phyloP scores from a whole-genome alignment of 2,888 invertebrate species.

The Synanthedon andrenaeformis region DNA sequence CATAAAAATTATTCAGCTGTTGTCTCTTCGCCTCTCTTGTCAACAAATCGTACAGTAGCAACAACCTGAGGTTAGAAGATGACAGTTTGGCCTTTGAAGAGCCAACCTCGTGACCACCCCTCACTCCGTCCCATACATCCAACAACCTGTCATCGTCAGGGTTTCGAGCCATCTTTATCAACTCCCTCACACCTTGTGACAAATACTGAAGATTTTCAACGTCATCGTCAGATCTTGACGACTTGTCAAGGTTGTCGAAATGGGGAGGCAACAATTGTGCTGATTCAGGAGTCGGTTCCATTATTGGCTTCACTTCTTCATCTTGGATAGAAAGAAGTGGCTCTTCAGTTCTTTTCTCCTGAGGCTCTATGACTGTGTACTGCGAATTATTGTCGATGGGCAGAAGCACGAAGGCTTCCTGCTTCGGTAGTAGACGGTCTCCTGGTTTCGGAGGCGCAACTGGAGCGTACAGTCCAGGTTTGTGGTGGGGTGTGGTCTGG shows the following conservation, averaged over 20 bases:
- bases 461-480: slow-evolving; percentile 69
- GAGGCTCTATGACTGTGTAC: slow-evolving; percentile 49
- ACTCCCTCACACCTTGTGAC: slow-evolving; percentile 46
- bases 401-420: slow-evolving; percentile 33
- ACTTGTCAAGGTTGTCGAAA: slow-evolving; percentile 25
- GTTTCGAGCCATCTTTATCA: slow-evolving; percentile 50
- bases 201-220: slow-evolving; percentile 53
- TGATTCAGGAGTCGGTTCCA: slow-evolving; percentile 38
- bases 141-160: slow-evolving; percentile 44
- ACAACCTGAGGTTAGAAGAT: slow-evolving; percentile 69
- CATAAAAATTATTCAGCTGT: slow-evolving; percentile 71
- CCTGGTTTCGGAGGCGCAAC: slow-evolving; percentile 48
- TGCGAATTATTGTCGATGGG: slow-evolving; percentile 43
- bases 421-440: slow-evolving; percentile 26
- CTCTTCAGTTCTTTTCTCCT: slow-evolving; percentile 33
- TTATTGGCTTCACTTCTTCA: slow-evolving; percentile 45
- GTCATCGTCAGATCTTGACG: slow-evolving; percentile 38
- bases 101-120: slow-evolving; percentile 35
- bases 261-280: slow-evolving; percentile 42
- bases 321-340: slow-evolving; percentile 41
- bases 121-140: slow-evolving; percentile 45
- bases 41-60: slow-evolving; percentile 73
- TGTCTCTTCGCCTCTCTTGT: slow-evolving; percentile 76
- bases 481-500: slow-evolving; percentile 51
- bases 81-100: slow-evolving; percentile 66